Base-by-base conservation (phyloP, 2,888 invertebrate species). In the Latheticus oryzae region DNA sequence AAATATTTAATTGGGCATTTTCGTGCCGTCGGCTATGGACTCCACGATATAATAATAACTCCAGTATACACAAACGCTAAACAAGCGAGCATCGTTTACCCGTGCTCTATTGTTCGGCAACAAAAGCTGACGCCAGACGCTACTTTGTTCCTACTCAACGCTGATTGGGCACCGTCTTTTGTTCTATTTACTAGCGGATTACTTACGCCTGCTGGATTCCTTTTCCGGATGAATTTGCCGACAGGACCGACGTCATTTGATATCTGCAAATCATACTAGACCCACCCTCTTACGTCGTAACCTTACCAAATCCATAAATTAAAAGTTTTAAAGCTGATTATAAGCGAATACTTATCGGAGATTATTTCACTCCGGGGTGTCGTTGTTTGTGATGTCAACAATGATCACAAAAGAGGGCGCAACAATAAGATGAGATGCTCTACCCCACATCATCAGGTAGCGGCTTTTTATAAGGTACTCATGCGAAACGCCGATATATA, bases 341-440 rank as follows among this genome's bases (percentile, higher is more conserved):
- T 61, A 62, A 62, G 63, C 62, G 64, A 69, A 65, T 71, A 69
- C 68, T 69, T 71, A 69, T 71, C 68, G 59, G 63, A 74, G 76
- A 76, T 77, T 76, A 76, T 72, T 73, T 71, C 77, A 74, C 77
- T 68, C 67, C 73, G 66, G 76, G 76, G 76, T 74, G 76, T 76
- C 74, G 74, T 68, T 71, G 73, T 72, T 74, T 73, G 70, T 68
- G 51, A 68, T 66, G 70, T 69, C 68, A 73, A 75, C 74, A 75
- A 74, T 70, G 70, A 68, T 67, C 68, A 74, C 72, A 74, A 75
- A 69, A 63, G 69, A 60, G 60, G 60, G 64, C 61, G 45, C 62
- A 68, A 76, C 75, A 76, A 76, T 73, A 64, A 67, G 69, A 72
- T 70, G 74, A 74, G 71, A n/a, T n/a, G n/a, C n/a, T n/a, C n/a